Percentiles rank a stretch among this genome's conserved stretches.
Evolutionary conservation across 1,140 invertebrate genomes (phyloP).

Genomic region (Whitmania pigra): DNA sequence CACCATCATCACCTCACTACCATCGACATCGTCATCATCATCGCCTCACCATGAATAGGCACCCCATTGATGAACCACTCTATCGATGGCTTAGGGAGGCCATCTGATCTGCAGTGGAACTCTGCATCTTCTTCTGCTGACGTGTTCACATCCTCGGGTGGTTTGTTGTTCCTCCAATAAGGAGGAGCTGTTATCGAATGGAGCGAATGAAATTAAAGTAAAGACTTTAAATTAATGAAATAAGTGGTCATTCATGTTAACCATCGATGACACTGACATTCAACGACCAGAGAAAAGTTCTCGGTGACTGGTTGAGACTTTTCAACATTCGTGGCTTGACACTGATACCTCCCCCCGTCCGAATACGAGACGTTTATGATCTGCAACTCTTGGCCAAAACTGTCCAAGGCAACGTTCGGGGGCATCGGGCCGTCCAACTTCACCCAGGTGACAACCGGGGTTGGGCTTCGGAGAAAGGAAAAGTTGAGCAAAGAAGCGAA

Average conservation of each 20-base stretch:
- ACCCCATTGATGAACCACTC: constrained; percentile 94
- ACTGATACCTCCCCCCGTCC: constrained; percentile 74
- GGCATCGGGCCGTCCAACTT: constrained; percentile 53
- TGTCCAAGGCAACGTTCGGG: constrained; percentile 61
- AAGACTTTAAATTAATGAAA: no score
- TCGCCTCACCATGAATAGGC: constrained; percentile 51
- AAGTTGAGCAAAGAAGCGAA: no score
- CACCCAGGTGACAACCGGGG: constrained; percentile 54
- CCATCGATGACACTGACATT: constrained; percentile 11
- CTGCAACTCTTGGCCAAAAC: constrained; percentile 81
- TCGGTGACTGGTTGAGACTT: constrained; percentile 49
- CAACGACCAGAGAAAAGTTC: constrained; percentile 12
- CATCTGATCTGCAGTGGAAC: constrained; percentile 74
- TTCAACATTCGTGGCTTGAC: constrained; percentile 51
- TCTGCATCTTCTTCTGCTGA: constrained; percentile 78
- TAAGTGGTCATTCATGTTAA: no score
- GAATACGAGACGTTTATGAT: constrained; percentile 72
- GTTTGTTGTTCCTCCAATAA: constrained; percentile 66
- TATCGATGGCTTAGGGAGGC: constrained; percentile 74
- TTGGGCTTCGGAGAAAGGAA: constrained; percentile 34
- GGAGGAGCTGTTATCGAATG: constrained; percentile 52
- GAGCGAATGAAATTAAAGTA: neutral
- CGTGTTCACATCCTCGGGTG: constrained; percentile 67
- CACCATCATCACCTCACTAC: constrained; percentile 31
- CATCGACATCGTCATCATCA: constrained; percentile 26